Percentiles rank a stretch among this genome's conserved stretches.
Conservation (phyloP, 2,888 invertebrate genomes). For the Lamproptera curius region DNA sequence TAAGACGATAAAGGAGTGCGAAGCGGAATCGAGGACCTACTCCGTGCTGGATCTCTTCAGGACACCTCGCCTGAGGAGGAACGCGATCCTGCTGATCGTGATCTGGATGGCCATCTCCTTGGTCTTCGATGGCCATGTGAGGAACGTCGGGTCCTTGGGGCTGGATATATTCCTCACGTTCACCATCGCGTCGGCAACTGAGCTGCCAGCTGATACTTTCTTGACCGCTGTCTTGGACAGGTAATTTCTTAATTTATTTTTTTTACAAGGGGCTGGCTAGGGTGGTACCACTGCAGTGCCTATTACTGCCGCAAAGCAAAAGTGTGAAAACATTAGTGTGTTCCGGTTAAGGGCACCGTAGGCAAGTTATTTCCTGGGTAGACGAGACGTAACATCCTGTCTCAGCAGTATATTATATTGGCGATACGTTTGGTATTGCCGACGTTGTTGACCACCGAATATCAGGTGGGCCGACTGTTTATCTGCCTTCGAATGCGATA, state of each 20-base stretch:
- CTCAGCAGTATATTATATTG: too few species aligned
- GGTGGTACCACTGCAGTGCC: too few species aligned
- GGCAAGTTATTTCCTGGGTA: too few species aligned
- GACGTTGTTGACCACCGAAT: not conserved
- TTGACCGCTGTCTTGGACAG: constrained; percentile 85
- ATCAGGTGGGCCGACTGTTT: too few species aligned
- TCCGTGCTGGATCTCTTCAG: constrained; percentile 89
- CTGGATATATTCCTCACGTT: constrained; percentile 91
- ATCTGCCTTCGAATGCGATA: too few species aligned
- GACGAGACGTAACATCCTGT: too few species aligned
- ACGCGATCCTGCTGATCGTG: constrained; percentile 86
- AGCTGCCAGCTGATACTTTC: constrained; percentile 90
- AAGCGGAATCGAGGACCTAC: constrained; percentile 83
- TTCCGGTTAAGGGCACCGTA: too few species aligned
- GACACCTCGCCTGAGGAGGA: constrained; percentile 86
- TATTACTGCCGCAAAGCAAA: too few species aligned
- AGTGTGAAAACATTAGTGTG: too few species aligned
- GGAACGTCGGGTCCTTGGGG: constrained; percentile 91
- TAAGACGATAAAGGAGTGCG: constrained; percentile 83
- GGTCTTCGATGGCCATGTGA: constrained; percentile 92
- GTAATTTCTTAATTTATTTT: constrained; percentile 31
- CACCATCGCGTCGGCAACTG: constrained; percentile 89
- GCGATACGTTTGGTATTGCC: too few species aligned
- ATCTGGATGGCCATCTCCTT: constrained; percentile 95
- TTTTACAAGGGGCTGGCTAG: too few species aligned